Evolutionary conservation across 2,888 invertebrate genomes (phyloP).

Genomic region (Drosophila percnosoma): DNA sequence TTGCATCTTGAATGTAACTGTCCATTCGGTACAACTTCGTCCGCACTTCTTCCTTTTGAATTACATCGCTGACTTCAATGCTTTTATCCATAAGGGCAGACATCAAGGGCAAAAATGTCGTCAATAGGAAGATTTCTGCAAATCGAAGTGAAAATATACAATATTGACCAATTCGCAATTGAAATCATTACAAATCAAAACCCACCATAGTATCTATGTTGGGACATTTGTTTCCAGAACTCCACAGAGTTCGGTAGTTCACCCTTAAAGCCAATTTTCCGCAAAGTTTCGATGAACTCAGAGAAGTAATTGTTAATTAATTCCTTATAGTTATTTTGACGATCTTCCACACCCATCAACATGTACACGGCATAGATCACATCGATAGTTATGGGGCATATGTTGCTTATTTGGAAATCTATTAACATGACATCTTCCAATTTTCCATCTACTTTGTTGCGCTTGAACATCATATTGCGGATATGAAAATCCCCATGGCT

Average conservation of each 20-base stretch:
- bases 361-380: conserved; percentile 62
- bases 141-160: background rate
- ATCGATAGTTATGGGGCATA: conserved; percentile 60
- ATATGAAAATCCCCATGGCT: conserved; percentile 69
- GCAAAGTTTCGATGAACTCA: conserved; percentile 56
- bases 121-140: conserved; percentile 32
- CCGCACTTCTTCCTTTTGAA: conserved; percentile 26
- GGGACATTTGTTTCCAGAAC: conserved; percentile 57
- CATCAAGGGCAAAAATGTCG: conserved; percentile 35
- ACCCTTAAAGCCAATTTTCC: conserved; percentile 60
- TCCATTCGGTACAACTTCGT: background rate
- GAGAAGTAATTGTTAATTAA: conserved; percentile 52
- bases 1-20: conserved; percentile 25
- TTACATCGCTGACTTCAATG: background rate
- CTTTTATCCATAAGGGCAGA: conserved; percentile 10
- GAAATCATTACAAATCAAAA: background rate
- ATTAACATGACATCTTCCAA: conserved; percentile 66
- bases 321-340: conserved; percentile 25
- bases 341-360: conserved; percentile 58
- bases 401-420: conserved; percentile 62
- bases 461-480: conserved; percentile 69
- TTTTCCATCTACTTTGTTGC: conserved; percentile 15
- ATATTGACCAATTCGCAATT: no score
- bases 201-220: conserved; percentile 58
- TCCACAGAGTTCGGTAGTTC: conserved; percentile 58